Evolutionary conservation across 2,888 invertebrate genomes (phyloP).

Genomic region (Periphyllus acericola): DNA sequence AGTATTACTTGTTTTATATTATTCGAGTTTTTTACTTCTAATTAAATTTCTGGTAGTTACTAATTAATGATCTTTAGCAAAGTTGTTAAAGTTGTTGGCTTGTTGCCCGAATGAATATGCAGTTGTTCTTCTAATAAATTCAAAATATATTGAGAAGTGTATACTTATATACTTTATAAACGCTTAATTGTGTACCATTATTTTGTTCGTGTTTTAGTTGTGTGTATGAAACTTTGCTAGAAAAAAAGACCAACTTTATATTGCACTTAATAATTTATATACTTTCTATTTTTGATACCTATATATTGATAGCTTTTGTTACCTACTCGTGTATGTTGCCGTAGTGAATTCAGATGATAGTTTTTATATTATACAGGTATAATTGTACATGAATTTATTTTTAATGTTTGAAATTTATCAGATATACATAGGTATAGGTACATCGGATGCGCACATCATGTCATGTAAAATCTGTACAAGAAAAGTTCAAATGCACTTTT

Average conservation of each 20-base stretch:
- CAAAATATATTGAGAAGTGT: neutral
- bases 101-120: no score
- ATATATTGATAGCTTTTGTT: neutral
- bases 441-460: neutral
- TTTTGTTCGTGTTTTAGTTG: neutral
- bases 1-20: neutral
- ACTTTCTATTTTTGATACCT: neutral
- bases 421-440: neutral
- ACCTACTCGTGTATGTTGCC: neutral
- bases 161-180: conserved; percentile 10
- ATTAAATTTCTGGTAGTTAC: neutral
- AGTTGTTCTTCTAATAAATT: neutral
- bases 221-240: neutral
- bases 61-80: neutral
- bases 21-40: neutral
- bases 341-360: neutral
- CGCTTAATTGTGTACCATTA: neutral
- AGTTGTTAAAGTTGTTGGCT: neutral
- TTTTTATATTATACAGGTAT: neutral
- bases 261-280: conserved; percentile 1
- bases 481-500: neutral
- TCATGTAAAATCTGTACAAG: neutral
- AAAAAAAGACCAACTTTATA: neutral
- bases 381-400: neutral
- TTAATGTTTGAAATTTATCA: neutral